Conservation (phyloP, 2,113 vertebrate genomes). For the Muscicapa adusta region DNA sequence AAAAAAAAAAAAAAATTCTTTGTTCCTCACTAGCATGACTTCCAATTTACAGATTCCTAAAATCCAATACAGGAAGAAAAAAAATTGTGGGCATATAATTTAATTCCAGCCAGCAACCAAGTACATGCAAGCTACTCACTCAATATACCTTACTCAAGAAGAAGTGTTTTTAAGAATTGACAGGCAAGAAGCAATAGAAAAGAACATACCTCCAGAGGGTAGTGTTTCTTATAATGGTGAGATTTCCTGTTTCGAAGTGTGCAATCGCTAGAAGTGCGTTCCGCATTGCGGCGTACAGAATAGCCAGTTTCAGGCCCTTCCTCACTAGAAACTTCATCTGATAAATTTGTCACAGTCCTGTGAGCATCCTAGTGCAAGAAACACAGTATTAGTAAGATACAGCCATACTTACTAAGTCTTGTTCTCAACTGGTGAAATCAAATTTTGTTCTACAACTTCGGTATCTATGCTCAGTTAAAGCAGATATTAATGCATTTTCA, state of each 20-base stretch:
- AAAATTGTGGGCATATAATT: background rate
- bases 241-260: conserved; percentile 83
- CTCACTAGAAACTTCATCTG: conserved; percentile 96
- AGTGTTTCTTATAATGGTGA: conserved; percentile 93
- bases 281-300: conserved; percentile 72
- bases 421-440: background rate
- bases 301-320: conserved; percentile 89
- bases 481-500: background rate
- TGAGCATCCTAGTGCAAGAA: conserved; percentile 74
- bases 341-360: conserved; percentile 75
- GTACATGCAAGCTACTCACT: background rate
- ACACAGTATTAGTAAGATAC: background rate
- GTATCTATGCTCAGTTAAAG: background rate
- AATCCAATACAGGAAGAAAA: background rate
- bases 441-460: background rate
- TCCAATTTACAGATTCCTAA: background rate
- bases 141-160: background rate
- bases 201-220: conserved; percentile 81
- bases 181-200: background rate
- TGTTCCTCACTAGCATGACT: background rate
- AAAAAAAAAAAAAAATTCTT: background rate
- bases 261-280: conserved; percentile 82
- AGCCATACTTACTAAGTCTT: background rate
- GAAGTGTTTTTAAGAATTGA: background rate
- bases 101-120: background rate